Evolutionary conservation across 2,888 invertebrate genomes (phyloP).

Genomic region (Nezara viridula): DNA sequence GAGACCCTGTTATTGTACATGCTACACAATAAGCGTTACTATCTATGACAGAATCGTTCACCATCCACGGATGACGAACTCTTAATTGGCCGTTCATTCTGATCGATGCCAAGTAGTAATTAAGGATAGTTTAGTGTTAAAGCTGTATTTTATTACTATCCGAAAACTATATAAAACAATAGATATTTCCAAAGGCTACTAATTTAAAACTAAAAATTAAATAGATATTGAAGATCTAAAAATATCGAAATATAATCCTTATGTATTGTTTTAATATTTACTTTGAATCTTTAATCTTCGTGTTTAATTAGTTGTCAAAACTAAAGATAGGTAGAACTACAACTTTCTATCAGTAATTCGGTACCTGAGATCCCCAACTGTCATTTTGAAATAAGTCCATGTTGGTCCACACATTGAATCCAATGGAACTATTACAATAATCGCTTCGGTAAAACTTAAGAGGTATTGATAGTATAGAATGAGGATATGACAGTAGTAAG

Average conservation of each 20-base stretch:
- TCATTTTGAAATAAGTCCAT: no score
- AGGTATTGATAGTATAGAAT: no score
- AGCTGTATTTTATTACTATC: not conserved
- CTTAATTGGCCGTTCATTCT: not conserved
- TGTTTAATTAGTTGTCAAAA: no score
- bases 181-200: not conserved
- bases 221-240: not conserved
- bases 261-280: not conserved
- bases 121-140: not conserved
- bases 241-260: no score
- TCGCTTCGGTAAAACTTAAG: no score
- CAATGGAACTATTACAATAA: no score
- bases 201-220: not conserved
- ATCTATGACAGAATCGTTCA: not conserved
- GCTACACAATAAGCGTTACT: not conserved
- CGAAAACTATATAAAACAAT: not conserved
- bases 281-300: no score
- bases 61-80: not conserved
- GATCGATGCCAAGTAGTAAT: not conserved
- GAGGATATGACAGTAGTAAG: no score
- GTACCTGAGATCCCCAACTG: no score
- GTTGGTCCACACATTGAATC: no score
- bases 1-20: not conserved
- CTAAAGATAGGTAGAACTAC: no score
- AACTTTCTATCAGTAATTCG: no score